A percentile compares a stretch with the other conserved stretches of the same genome.
Evolutionary conservation across 2,797 vertebrate species (phyloP).

Genomic region (Rhadinocentrus ornatus): DNA sequence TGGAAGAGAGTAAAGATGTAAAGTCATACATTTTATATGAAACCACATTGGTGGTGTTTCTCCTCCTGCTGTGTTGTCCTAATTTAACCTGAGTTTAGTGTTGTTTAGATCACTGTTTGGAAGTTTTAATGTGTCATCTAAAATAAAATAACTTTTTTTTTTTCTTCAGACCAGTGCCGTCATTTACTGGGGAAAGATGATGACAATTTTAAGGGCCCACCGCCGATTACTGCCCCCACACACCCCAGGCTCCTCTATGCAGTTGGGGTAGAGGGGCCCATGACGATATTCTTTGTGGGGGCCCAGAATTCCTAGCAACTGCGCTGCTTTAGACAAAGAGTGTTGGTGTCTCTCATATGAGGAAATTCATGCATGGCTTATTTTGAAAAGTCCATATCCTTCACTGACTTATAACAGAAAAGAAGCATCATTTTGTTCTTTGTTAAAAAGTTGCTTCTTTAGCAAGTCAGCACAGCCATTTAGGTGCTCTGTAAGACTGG

Average conservation of each 20-base stretch:
- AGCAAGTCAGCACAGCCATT: neutral
- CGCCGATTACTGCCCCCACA: no score
- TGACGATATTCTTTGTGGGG: no score
- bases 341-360: neutral
- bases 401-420: neutral
- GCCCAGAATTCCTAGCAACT: no score
- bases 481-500: neutral
- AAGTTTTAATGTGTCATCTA: neutral
- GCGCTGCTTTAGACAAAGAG: no score
- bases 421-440: neutral
- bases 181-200: no score
- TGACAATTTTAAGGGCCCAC: no score
- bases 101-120: neutral
- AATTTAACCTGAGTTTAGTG: constrained; percentile 14
- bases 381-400: neutral
- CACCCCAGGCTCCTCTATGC: no score
- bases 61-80: constrained; percentile 34
- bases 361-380: neutral
- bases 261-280: no score
- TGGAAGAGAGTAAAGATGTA: neutral
- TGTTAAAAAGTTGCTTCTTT: neutral
- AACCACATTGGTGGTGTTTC: constrained; percentile 5
- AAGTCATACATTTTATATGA: constrained; percentile 57
- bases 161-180: neutral
- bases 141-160: neutral